Evolutionary conservation across 1,140 invertebrate species (phyloP).

Genomic region (Drosophila novamexicana): DNA sequence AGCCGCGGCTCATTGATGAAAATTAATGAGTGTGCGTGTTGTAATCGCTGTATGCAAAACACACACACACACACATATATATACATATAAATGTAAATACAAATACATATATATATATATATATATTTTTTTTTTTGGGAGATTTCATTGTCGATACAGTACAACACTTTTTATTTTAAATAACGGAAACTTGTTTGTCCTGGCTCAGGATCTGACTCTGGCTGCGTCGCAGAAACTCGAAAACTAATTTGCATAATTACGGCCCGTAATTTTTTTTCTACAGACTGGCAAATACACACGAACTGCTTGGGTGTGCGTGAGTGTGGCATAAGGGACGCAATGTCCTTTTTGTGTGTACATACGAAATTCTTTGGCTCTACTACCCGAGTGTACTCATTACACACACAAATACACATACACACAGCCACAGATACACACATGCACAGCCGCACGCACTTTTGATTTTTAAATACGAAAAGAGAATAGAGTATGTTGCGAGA

Average conservation of each 20-base stretch:
- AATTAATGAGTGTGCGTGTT: conserved; percentile 81
- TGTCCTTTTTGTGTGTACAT: conserved; percentile 69
- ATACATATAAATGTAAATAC: not conserved
- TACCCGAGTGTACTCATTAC: conserved; percentile 45
- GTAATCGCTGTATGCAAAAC: conserved; percentile 52
- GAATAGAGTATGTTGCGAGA: conserved; percentile 25
- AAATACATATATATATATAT: conserved; percentile 8
- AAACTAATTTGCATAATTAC: conserved; percentile 82
- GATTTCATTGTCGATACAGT: conserved; percentile 60
- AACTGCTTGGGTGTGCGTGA: conserved; percentile 24
- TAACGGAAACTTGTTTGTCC: conserved; percentile 34
- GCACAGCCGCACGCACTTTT: conserved; percentile 49
- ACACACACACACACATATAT: conserved; percentile 25
- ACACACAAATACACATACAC: conserved; percentile 31
- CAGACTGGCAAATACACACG: not conserved
- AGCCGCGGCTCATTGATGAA: conserved; percentile 78
- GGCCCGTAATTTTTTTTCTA: conserved; percentile 72
- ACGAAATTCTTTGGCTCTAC: conserved; percentile 34
- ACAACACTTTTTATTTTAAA: conserved; percentile 2
- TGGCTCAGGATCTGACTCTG: conserved; percentile 40
- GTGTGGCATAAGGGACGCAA: conserved; percentile 63
- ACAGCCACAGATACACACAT: conserved; percentile 31
- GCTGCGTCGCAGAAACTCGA: conserved; percentile 48
- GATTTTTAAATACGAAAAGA: conserved; percentile 52
- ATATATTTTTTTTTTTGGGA: not conserved